A percentile compares a stretch with the other conserved stretches of the same genome.
Evolutionary conservation across 2,113 vertebrate species (phyloP).

Genomic region (Athene cunicularia): DNA sequence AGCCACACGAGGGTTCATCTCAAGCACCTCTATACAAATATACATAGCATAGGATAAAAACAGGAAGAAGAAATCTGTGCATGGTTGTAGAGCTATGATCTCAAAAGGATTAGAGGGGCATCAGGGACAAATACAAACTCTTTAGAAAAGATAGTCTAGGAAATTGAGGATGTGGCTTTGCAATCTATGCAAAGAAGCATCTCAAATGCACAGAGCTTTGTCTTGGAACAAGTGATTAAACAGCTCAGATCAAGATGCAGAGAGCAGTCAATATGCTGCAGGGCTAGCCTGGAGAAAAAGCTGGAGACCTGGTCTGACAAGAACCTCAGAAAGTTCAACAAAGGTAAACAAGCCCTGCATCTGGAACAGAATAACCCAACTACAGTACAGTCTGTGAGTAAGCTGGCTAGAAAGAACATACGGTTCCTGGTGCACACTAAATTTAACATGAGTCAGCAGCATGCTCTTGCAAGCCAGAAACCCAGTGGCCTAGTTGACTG

Average conservation of each 20-base stretch:
- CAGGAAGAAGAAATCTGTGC: background rate
- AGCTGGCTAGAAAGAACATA: background rate
- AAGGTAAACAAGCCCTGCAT: background rate
- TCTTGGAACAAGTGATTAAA: background rate
- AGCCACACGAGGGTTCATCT: background rate
- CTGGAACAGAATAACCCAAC: background rate
- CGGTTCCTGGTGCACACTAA: background rate
- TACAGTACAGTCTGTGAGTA: background rate
- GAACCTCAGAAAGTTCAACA: background rate
- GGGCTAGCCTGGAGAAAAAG: background rate
- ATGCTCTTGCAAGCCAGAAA: background rate
- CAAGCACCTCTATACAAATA: background rate
- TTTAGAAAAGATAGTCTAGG: background rate
- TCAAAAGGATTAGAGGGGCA: background rate
- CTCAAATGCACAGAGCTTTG: background rate
- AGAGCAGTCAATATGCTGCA: background rate
- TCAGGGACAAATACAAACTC: background rate
- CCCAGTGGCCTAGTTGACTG: background rate
- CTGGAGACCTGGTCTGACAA: background rate
- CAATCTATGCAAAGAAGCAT: background rate
- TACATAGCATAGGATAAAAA: fast-evolving
- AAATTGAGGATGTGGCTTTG: background rate
- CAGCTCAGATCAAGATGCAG: background rate
- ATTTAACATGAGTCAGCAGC: background rate
- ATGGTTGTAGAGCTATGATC: background rate